These are phyloP conservation scores for Tapirus indicus DNA, from an alignment of 2,797 vertebrate genomes.

Conservation along the genomic window DNA sequence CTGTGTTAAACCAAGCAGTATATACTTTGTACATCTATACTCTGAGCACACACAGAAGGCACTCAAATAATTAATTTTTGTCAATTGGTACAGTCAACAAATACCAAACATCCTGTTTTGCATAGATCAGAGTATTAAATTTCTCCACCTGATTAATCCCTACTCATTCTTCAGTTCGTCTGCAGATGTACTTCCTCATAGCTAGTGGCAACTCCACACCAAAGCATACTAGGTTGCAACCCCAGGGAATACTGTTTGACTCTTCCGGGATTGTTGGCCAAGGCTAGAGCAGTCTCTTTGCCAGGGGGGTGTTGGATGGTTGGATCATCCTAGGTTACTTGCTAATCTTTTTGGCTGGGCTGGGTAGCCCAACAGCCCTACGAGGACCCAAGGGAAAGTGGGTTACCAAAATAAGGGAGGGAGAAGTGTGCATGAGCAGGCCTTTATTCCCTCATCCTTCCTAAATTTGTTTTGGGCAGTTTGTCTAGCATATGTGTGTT, in stretches of 20 bases:
- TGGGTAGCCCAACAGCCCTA: not conserved
- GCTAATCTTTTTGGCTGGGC: not conserved
- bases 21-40: not conserved
- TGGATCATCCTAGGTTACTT: slow-evolving; percentile 18
- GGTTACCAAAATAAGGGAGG: slow-evolving; percentile 41
- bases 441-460: slow-evolving; percentile 43
- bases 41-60: not conserved
- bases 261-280: not conserved
- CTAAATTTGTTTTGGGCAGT: slow-evolving; percentile 13
- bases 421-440: not conserved
- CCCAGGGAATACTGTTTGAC: not conserved
- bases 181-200: not conserved
- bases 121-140: slow-evolving; percentile 7
- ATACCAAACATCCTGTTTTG: not conserved
- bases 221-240: not conserved
- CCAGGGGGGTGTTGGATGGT: not conserved
- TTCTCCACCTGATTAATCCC: not conserved
- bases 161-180: not conserved
- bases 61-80: slow-evolving; percentile 9
- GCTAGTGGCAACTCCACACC: not conserved
- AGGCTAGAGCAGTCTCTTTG: not conserved
- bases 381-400: not conserved
- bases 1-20: not conserved
- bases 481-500: slow-evolving; percentile 19
- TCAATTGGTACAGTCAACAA: not conserved